Base-by-base conservation (phyloP, 2,113 vertebrate species). In the Columbina picui region DNA sequence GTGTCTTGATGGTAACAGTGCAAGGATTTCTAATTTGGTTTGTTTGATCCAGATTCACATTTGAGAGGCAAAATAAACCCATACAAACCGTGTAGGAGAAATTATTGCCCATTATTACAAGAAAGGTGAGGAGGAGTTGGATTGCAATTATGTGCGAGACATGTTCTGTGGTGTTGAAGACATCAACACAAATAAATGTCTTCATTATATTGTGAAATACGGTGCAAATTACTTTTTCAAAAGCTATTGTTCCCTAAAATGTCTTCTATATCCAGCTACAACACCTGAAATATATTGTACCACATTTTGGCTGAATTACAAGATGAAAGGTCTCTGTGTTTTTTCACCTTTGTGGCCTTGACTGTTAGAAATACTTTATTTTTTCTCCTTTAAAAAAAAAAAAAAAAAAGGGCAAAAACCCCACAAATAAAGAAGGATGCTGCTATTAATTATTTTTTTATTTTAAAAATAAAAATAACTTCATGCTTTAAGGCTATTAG, bases 181-280 rank as follows among this genome's bases (percentile, higher is more conserved):
- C 38, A 78, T 80, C 86, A 92, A 17, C 68, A 55, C 59, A 70
- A 94, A 88, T 80, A 88, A 84, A 84, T 84, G 32, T 67, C 71
- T 93, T 92, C 26, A 64, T 92, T 91, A 75, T 14, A 2, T 81
- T 52, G 38, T 92, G 89, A 97, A 94, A 81, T 87, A 77, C 0
- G 0, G 56, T 78, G 39, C 55, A 94, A 83, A 90, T 94, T 90
- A 78, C 43, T 81, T 80, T 88, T 93, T 84, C 59, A 74, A 90
- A 68, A 74, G 26, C 76, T 74, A 3, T 78, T 89, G 30, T 87
- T 96, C 38, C 52, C 25, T 78, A 14, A 38, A 90, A 92, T n/a
- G 21, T n/a, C 52, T 78, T 82, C 68, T 70, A 0, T 93, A 52
- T 78, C 47, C 68, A 94, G 52, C 41, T 64, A 73, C 45, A 90